These are phyloP conservation scores for Anorthoa munda DNA, from an alignment of 2,888 invertebrate species.

Conservation along the genomic window DNA sequence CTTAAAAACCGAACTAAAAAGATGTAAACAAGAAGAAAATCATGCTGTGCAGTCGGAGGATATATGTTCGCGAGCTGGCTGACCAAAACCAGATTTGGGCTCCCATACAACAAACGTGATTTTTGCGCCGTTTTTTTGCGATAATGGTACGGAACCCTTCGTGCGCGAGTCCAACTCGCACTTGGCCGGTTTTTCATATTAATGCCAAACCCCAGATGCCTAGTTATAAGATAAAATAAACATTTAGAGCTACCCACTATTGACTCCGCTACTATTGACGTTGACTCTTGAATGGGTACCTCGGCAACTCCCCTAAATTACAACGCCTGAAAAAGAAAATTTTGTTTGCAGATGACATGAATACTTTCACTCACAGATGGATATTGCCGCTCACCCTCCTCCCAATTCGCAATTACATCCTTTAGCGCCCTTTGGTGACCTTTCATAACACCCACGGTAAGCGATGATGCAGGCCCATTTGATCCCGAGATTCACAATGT, in stretches of 20 bases:
- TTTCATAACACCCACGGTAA: conserved; percentile 46
- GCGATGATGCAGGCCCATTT: conserved; percentile 32
- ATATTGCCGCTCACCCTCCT: conserved; percentile 54
- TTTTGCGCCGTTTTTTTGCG: too few species aligned
- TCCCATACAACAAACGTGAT: too few species aligned
- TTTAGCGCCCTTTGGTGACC: conserved; percentile 51
- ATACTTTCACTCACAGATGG: conserved; percentile 48
- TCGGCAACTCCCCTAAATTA: conserved; percentile 35
- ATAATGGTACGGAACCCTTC: too few species aligned
- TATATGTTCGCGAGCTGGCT: too few species aligned
- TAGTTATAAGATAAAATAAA: conserved; percentile 17
- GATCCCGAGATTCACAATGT: conserved; percentile 42
- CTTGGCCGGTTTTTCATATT: too few species aligned
- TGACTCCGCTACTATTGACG: conserved; percentile 30
- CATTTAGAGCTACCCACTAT: conserved; percentile 29
- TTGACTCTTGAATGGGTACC: conserved; percentile 33
- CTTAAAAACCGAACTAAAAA: too few species aligned
- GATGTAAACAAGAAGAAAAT: too few species aligned
- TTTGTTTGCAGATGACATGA: conserved; percentile 56
- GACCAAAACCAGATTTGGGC: too few species aligned
- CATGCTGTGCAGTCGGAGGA: too few species aligned
- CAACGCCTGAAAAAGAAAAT: conserved; percentile 42
- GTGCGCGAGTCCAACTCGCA: too few species aligned
- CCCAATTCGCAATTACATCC: conserved; percentile 48
- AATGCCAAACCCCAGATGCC: neutral